Evolutionary conservation across 2,797 vertebrate species (phyloP).

Genomic region (Parauchenoglanis punctatus): DNA sequence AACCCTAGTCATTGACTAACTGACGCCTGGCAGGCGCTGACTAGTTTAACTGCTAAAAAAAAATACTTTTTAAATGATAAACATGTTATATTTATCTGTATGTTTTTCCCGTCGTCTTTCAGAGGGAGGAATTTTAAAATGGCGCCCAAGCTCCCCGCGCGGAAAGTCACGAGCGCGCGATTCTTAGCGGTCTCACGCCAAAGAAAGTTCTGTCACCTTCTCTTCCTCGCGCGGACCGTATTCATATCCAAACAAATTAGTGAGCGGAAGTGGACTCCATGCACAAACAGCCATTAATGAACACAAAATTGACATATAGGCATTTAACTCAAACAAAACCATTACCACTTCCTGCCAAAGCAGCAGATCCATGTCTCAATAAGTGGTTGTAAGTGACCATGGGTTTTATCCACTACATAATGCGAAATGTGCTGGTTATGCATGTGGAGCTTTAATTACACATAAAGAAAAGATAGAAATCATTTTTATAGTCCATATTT

Average conservation of each 20-base stretch:
- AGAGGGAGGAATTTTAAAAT: neutral
- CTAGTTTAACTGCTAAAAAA: neutral
- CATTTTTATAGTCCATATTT: neutral
- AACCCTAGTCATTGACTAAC: neutral
- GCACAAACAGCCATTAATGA: neutral
- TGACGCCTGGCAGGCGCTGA: no score
- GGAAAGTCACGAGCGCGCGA: neutral
- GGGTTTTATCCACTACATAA: neutral
- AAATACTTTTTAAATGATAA: neutral
- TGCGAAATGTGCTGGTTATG: neutral
- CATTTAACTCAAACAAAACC: no score
- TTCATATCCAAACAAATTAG: no score
- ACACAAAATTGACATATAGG: neutral
- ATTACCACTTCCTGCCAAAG: neutral
- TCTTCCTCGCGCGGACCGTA: neutral
- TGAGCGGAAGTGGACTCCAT: neutral
- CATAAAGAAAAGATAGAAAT: neutral
- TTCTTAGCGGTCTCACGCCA: neutral
- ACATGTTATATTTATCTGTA: neutral
- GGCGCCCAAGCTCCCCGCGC: neutral
- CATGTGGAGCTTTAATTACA: neutral
- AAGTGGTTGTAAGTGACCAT: neutral
- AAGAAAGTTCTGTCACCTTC: neutral
- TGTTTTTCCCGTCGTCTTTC: neutral
- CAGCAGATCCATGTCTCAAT: neutral